Conservation (phyloP, 1,140 invertebrate genomes). For the Hycleus phaleratus region DNA sequence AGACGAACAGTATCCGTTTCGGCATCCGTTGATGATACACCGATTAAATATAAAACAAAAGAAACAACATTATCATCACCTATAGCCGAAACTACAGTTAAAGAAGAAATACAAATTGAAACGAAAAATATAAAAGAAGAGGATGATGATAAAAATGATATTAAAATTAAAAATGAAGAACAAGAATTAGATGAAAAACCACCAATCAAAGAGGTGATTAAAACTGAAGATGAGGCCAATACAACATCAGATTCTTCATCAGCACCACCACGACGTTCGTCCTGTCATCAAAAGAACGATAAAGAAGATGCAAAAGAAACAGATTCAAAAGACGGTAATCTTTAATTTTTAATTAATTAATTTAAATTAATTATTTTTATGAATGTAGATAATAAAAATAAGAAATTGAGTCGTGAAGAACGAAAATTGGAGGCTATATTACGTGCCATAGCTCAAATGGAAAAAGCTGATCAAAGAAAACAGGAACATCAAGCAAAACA, state of each 20-base stretch:
- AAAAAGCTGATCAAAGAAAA: conserved; percentile 69
- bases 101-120: conserved; percentile 20
- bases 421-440: conserved; percentile 94
- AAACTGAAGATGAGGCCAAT: conserved; percentile 22
- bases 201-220: conserved; percentile 23
- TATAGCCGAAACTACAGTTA: neutral
- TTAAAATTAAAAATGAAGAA: conserved; percentile 22
- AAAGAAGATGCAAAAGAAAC: conserved; percentile 2
- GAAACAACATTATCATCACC: neutral
- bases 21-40: conserved; percentile 5
- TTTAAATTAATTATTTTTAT: conserved; percentile 20
- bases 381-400: conserved; percentile 49
- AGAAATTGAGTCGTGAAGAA: conserved; percentile 73
- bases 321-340: conserved; percentile 18
- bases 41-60: conserved; percentile 5
- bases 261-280: conserved; percentile 5
- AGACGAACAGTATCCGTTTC: conserved; percentile 42
- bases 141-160: conserved; percentile 7
- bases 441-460: conserved; percentile 82
- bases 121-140: conserved; percentile 5
- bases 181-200: conserved; percentile 10
- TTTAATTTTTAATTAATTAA: neutral
- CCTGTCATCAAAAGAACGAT: conserved; percentile 8
- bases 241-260: neutral
- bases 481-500: conserved; percentile 58